Evolutionary conservation across 2,113 vertebrate genomes (phyloP), one percentile per base, ranked within the genome.

Genomic region (Athene cunicularia): DNA sequence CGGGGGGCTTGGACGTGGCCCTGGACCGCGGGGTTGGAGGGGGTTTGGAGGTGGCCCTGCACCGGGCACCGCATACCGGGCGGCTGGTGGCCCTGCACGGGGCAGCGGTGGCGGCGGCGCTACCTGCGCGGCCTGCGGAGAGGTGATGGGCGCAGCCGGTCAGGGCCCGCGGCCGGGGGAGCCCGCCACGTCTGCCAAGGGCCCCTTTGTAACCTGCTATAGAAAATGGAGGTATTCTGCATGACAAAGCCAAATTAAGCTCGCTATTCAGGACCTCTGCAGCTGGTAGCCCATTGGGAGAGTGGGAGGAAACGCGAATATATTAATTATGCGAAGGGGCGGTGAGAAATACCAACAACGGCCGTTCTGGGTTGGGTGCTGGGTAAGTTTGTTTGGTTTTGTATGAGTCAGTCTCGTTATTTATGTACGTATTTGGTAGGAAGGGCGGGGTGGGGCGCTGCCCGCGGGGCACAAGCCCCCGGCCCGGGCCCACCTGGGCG

Each of bases 201-300:
- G 96, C 97, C 97, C 53, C 97, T 98, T 98, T 98, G 98, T 98
- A 98, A 98, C 97, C 97, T 97, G 97, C 98, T 98, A 99, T 98
- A 99, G 98, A 99, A 99, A 99, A 98, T 85, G 96, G 97, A 93
- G 96, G 98, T 98, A 98, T 98, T 99, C 99, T 99, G 99, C 99
- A 99, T 99, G 98, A 99, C 99, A 99, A 99, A 99, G 98, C 98
- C 98, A 98, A 99, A 99, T 99, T 99, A 99, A 99, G 98, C 98
- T 98, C 96, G 98, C 99, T 98, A 99, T 99, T 99, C 98, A 99
- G 97, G 92, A 97, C 94, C 96, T 95, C 94, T 98, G 99, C 99
- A 99, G 99, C 99, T 99, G 99, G 99, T 98, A 99, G 98, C 98
- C 98, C 98, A 98, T 98, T 98, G 97, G 98, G 98, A 98, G 98